Percentiles rank a stretch among this genome's conserved stretches.
Evolutionary conservation across 2,797 vertebrate species (phyloP).

Genomic region (Karalla daura): DNA sequence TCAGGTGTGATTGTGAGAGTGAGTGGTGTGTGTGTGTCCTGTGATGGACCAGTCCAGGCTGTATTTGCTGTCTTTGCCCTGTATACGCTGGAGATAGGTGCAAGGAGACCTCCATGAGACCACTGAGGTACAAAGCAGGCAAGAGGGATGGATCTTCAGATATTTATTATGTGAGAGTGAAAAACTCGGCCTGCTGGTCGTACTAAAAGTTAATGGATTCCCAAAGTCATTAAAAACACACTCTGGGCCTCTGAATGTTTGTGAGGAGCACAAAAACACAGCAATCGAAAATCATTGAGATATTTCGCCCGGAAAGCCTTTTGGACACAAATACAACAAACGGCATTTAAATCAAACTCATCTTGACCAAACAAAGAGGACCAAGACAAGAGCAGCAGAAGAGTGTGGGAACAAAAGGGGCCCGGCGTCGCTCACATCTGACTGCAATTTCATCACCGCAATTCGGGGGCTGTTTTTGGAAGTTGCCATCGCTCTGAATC

Average conservation of each 20-base stretch:
- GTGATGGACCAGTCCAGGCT: no score
- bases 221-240: not conserved
- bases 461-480: constrained; percentile 32
- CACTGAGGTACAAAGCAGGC: no score
- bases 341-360: not conserved
- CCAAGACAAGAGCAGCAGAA: not conserved
- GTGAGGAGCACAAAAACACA: not conserved
- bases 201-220: not conserved
- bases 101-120: no score
- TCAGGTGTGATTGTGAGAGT: no score
- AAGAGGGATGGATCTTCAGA: not conserved
- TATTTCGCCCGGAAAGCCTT: not conserved
- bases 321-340: not conserved
- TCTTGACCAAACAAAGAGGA: not conserved
- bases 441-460: constrained; percentile 14
- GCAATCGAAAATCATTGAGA: not conserved
- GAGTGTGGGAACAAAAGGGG: not conserved
- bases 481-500: constrained; percentile 52
- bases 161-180: not conserved
- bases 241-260: not conserved
- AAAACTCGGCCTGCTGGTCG: not conserved
- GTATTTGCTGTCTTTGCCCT: no score
- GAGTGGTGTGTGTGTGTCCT: no score
- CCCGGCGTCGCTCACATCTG: not conserved
- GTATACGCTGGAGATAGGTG: no score